Evolutionary conservation across 2,113 vertebrate genomes (phyloP).

Genomic region (Gobio gobio): DNA sequence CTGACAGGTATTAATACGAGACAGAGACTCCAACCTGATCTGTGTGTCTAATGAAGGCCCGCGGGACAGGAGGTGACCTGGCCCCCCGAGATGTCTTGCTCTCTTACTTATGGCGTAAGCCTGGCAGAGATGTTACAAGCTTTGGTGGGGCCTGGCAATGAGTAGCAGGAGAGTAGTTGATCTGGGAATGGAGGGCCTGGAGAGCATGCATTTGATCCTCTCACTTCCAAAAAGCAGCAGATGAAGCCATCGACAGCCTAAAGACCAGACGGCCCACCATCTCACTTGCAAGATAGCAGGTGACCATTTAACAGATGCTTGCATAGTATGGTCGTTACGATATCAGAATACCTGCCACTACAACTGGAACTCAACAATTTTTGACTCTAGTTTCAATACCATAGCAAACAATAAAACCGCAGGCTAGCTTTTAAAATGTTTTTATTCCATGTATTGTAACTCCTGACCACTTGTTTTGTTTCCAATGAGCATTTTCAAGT

Average conservation of each 20-base stretch:
- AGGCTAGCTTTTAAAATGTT: not conserved
- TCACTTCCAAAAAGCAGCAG: not conserved
- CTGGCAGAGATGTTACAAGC: slow-evolving; percentile 4
- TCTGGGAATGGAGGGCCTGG: not conserved
- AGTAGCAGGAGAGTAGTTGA: not conserved
- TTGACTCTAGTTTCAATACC: not conserved
- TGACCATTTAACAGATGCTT: slow-evolving; percentile 17
- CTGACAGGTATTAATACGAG: slow-evolving; percentile 47
- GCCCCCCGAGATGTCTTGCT: slow-evolving; percentile 17
- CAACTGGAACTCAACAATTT: not conserved
- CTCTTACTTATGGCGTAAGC: slow-evolving; percentile 7
- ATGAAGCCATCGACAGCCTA: slow-evolving; percentile 38
- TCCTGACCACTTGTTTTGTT: not conserved
- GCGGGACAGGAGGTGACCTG: slow-evolving; percentile 12
- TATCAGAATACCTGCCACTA: not conserved
- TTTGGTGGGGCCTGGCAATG: slow-evolving; percentile 1
- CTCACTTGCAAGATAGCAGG: not conserved
- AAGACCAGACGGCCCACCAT: slow-evolving; percentile 33
- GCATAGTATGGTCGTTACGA: not conserved
- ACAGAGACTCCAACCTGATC: slow-evolving; percentile 41
- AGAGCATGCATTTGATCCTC: not conserved
- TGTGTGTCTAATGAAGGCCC: slow-evolving; percentile 51
- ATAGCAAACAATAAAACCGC: not conserved
- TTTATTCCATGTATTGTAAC: not conserved
- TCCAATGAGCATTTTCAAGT: not conserved